Evolutionary conservation across 2,113 vertebrate species (phyloP), one percentile per base, ranked within the genome.

Genomic region (Nothobranchius kuhntae): DNA sequence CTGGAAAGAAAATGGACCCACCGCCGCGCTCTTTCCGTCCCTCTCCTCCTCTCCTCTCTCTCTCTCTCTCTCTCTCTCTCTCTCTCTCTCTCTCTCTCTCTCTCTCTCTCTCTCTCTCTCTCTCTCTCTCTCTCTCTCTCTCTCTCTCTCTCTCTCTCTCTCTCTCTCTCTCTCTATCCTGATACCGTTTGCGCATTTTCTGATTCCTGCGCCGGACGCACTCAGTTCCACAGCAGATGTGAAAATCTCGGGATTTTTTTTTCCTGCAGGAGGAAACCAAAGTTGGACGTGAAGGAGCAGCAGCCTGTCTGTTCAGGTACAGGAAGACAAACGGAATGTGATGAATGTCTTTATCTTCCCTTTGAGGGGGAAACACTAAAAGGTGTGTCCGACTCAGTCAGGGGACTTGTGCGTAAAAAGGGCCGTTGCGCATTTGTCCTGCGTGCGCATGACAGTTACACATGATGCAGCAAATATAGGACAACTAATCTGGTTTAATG

Each of bases 311-410:
- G 44, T 47, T 13, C 61, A 89, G 90, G 91, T 92, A 90, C 13
- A 83, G 63, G 60, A 70, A 62, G 14, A 9, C 13, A 50, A 21
- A 11, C 12, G 57, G 62, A 78, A 81, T 77, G 71, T 52, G 53
- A 0, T 6, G 68, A 78, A 81, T 74, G 62, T 70, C 17, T 12
- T 78, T 38, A 45, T 78, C 75, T 57, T 35, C 71, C 46, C 26
- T 26, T 53, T 48, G 15, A 53, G 14, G 26, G n/a, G 61, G 15
- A n/a, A 65, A 6, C 44, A 58, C 48, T n/a, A 40, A 55, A 69
- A 90, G 91, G 89, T 91, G 91, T 91, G 90, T 87, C 89, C 68
- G 65, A 11, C 55, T 71, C 40, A 42, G 44, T 24, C 62, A 26
- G 42, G 56, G 24, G 53, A 55, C 64, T 26, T 53, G 80, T 89